Conservation (phyloP, 2,888 invertebrate genomes). For the Exephanes ischioxanthus region DNA sequence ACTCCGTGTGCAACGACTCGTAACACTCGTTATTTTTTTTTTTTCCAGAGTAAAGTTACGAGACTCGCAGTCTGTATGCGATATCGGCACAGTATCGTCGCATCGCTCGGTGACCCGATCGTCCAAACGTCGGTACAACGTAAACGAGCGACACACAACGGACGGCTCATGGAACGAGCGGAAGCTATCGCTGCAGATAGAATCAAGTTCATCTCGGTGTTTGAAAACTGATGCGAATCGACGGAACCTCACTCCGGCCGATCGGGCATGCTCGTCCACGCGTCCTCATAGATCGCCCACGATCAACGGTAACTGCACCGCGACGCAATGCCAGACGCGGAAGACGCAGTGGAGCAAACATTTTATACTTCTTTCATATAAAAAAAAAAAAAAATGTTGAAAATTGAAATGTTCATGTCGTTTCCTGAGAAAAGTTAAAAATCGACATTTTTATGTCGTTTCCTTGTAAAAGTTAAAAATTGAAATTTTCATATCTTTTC, state of each 20-base stretch:
- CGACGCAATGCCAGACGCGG: conserved; percentile 1
- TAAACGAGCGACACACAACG: not conserved
- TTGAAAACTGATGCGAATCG: conserved; percentile 23
- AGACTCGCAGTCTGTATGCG: no score
- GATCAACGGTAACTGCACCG: conserved; percentile 9
- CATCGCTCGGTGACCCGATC: not conserved
- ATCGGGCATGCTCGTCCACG: conserved; percentile 14
- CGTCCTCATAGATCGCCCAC: not conserved
- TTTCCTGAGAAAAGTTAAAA: no score
- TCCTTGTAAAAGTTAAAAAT: no score
- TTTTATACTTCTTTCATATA: not conserved
- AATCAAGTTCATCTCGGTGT: conserved; percentile 29
- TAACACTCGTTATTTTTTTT: no score
- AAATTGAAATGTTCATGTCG: no score
- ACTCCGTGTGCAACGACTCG: no score
- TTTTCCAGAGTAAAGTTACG: no score
- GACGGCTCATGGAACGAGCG: not conserved
- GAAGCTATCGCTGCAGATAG: not conserved
- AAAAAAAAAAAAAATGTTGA: no score
- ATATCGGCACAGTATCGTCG: no score
- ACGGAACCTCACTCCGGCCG: conserved; percentile 3
- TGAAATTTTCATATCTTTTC: no score
- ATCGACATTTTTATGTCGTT: no score
- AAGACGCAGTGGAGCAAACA: conserved; percentile 20
- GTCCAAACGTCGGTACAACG: not conserved